Conservation (phyloP, 37 sponge, comb jelly and placozoan genomes). For the Chondrilla cf. caribensis region DNA sequence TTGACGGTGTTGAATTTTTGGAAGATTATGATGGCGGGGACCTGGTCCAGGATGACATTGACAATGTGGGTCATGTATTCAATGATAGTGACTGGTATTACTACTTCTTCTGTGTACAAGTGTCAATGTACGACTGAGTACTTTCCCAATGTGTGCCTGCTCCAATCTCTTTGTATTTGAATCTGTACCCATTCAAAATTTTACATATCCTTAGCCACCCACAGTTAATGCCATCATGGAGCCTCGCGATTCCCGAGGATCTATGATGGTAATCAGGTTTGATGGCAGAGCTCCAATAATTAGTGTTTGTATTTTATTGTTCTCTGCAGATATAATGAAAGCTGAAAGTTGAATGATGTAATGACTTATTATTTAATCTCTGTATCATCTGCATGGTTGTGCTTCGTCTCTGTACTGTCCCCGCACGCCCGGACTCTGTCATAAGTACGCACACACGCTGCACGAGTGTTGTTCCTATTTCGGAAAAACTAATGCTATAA, state of each 20-base stretch:
- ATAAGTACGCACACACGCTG: too few relatives aligned
- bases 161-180: too few relatives aligned
- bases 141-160: too few relatives aligned
- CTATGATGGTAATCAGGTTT: neutral
- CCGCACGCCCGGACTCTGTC: too few relatives aligned
- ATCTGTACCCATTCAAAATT: too few relatives aligned
- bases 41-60: constrained; percentile 59
- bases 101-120: too few relatives aligned
- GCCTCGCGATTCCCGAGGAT: neutral
- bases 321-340: neutral
- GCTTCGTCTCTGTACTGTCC: too few relatives aligned
- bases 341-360: neutral
- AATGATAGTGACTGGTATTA: neutral
- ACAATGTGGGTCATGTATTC: constrained; percentile 38
- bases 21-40: constrained; percentile 67
- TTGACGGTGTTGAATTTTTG: constrained; percentile 68
- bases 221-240: too few relatives aligned
- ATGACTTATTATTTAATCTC: neutral
- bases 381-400: neutral
- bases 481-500: too few relatives aligned
- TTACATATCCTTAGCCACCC: too few relatives aligned
- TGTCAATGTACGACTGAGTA: too few relatives aligned
- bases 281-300: neutral
- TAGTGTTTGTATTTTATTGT: neutral
- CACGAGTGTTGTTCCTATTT: too few relatives aligned